Conservation (phyloP, 2,888 invertebrate species). For the Acleris holmiana region DNA sequence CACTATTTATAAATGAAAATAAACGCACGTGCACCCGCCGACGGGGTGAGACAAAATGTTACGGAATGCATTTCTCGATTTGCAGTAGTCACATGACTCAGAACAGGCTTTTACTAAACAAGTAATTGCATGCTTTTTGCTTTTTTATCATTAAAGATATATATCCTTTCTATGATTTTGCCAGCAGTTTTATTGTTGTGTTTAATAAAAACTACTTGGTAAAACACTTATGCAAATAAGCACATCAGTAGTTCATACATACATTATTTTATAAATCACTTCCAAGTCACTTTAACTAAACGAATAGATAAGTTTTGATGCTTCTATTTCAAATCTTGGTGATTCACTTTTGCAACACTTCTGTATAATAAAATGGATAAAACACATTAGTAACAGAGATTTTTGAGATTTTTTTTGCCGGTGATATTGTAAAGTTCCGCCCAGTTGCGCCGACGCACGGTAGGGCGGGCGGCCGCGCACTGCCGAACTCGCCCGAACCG, state of each 20-base stretch:
- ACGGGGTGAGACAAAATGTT: slow-evolving; percentile 54
- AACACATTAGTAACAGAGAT: background rate
- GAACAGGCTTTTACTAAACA: background rate
- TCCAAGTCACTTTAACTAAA: slow-evolving; percentile 10
- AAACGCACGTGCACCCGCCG: slow-evolving; percentile 69
- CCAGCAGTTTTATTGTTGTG: no score
- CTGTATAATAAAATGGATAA: background rate
- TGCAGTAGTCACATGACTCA: slow-evolving; percentile 14
- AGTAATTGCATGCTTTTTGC: no score
- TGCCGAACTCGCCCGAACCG: slow-evolving; percentile 51
- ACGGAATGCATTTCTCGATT: slow-evolving; percentile 69
- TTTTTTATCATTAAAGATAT: no score
- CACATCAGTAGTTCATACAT: background rate
- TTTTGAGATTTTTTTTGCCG: background rate
- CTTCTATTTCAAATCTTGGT: background rate
- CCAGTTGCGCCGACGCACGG: slow-evolving; percentile 69
- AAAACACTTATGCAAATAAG: no score
- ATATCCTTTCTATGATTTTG: no score
- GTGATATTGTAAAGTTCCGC: slow-evolving; percentile 46
- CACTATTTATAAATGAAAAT: slow-evolving; percentile 78
- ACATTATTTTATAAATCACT: slow-evolving; percentile 1
- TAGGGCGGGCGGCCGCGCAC: slow-evolving; percentile 76
- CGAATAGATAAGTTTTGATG: background rate
- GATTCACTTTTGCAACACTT: background rate
- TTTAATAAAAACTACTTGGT: no score